These are phyloP conservation scores for Pomatorhinus ruficollis DNA, from an alignment of 2,113 vertebrate genomes.

Conservation along the genomic window DNA sequence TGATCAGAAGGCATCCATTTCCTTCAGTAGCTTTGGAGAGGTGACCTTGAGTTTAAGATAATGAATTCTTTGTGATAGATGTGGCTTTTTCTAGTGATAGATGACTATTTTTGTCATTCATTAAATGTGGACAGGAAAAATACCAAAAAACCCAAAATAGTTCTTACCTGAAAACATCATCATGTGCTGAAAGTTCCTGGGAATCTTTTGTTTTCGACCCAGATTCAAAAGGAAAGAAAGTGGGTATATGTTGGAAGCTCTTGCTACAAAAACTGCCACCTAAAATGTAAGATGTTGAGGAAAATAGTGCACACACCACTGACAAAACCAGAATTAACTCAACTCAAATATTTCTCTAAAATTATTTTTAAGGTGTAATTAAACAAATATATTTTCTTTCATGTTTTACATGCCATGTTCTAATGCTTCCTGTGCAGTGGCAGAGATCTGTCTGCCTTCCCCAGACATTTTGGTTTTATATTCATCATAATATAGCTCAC, in stretches of 20 bases:
- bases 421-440: neutral
- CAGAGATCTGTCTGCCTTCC: neutral
- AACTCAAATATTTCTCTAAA: neutral
- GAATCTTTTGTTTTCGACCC: conserved; percentile 80
- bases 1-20: neutral
- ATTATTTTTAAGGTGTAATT: neutral
- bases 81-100: neutral
- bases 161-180: conserved; percentile 89
- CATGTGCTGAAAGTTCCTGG: conserved; percentile 82
- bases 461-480: neutral
- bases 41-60: neutral
- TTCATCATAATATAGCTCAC: neutral
- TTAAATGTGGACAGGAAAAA: neutral
- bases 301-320: conserved; percentile 34
- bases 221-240: conserved; percentile 86
- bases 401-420: neutral
- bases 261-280: conserved; percentile 83
- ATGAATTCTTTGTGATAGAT: neutral
- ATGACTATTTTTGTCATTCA: neutral
- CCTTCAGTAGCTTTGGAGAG: neutral
- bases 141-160: neutral
- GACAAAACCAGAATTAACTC: neutral
- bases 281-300: conserved; percentile 73
- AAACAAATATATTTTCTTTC: neutral
- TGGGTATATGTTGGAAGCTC: conserved; percentile 86